A percentile compares a stretch with the other conserved stretches of the same genome.
phyloP scores from a whole-genome alignment of 1,140 invertebrate species.

The Sycophaga agraensis region DNA sequence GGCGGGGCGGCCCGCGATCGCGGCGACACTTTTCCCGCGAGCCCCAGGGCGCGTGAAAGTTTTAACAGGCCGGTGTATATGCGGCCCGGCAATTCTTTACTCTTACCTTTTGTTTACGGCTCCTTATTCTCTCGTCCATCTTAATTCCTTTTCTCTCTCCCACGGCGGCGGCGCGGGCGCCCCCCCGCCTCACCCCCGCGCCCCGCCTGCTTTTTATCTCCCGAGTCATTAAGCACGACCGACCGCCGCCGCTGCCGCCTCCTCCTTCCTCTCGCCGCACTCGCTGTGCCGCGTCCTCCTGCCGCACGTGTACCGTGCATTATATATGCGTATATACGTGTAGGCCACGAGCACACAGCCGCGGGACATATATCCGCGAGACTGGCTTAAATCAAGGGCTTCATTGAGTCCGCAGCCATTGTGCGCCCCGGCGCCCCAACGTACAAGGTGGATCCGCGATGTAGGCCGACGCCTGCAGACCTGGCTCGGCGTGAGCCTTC shows the following conservation, averaged over 20 bases:
- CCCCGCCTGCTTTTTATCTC: slow-evolving; percentile 5
- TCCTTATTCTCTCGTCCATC: slow-evolving; percentile 20
- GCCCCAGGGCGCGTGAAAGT: slow-evolving; percentile 17
- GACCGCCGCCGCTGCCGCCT: not conserved
- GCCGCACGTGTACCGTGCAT: not conserved
- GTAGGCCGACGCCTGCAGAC: too few relatives aligned
- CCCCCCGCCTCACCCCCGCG: too few relatives aligned
- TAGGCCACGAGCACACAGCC: not conserved
- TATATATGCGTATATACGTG: not conserved
- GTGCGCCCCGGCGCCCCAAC: too few relatives aligned
- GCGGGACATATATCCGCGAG: not conserved
- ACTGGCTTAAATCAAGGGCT: too few relatives aligned
- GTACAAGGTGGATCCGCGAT: too few relatives aligned
- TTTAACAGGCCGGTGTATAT: slow-evolving; percentile 1
- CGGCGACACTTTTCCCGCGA: too few relatives aligned
- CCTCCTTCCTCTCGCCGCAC: not conserved
- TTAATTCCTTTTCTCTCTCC: slow-evolving; percentile 11
- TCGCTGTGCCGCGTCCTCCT: not conserved
- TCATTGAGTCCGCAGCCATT: too few relatives aligned
- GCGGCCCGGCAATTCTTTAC: slow-evolving; percentile 9
- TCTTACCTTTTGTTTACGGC: slow-evolving; percentile 10
- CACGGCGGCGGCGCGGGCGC: too few relatives aligned
- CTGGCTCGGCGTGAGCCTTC: too few relatives aligned
- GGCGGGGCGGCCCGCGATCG: too few relatives aligned
- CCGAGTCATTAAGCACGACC: slow-evolving; percentile 22